Conservation (phyloP, 2,113 vertebrate genomes). For the Rostratula benghalensis region DNA sequence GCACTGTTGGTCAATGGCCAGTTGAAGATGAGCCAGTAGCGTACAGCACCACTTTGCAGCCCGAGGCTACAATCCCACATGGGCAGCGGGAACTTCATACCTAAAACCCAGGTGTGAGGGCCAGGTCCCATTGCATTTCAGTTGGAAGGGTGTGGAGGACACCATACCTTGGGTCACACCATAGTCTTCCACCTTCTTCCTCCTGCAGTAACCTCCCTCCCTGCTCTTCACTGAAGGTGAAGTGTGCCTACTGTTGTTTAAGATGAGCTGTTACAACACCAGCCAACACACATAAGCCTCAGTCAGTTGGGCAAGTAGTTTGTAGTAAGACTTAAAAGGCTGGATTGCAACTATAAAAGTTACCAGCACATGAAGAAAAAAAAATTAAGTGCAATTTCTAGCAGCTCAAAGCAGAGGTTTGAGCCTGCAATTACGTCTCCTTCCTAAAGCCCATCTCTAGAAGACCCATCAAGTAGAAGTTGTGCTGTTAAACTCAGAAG, state of each 20-base stretch:
- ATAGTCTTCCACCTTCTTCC: not conserved
- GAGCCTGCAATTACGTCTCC: not conserved
- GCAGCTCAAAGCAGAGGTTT: not conserved
- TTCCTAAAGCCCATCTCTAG: not conserved
- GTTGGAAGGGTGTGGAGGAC: not conserved
- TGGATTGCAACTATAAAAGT: not conserved
- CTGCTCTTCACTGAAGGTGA: fast-evolving
- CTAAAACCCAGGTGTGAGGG: not conserved
- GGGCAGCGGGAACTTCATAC: not conserved
- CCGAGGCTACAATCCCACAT: not conserved
- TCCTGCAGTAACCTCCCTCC: not conserved
- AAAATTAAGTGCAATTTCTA: not conserved
- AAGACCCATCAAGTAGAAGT: fast-evolving
- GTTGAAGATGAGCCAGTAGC: too few relatives aligned
- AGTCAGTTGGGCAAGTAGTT: not conserved
- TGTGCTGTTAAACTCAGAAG: fast-evolving
- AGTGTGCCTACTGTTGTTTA: not conserved
- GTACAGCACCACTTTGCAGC: not conserved
- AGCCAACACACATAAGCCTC: not conserved
- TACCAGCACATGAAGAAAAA: not conserved
- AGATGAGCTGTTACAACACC: not conserved
- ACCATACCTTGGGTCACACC: not conserved
- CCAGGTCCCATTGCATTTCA: not conserved
- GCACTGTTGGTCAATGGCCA: too few relatives aligned
- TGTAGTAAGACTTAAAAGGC: not conserved